Percentiles rank a stretch among this genome's conserved stretches.
phyloP scores from a whole-genome alignment of 1,140 invertebrate genomes.

The Penaeus vannamei region DNA sequence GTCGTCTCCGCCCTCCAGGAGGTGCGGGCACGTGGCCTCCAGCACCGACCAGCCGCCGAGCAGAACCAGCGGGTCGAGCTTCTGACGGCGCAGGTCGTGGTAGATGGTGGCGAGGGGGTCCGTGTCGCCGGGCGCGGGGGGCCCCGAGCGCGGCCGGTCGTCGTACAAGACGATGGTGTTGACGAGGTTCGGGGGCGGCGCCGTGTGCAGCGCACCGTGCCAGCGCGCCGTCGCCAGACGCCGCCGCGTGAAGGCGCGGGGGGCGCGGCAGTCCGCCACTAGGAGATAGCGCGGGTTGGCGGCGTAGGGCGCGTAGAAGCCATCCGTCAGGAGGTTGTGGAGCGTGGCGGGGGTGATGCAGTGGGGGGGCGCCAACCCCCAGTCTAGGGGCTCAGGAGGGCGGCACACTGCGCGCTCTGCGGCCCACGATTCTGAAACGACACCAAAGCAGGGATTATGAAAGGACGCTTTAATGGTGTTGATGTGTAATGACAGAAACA shows the following conservation, averaged over 20 bases:
- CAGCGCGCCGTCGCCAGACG: slow-evolving; percentile 69
- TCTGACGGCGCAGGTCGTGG: slow-evolving; percentile 61
- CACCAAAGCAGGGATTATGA: not conserved
- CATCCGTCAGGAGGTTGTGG: slow-evolving; percentile 71
- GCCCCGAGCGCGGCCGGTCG: slow-evolving; percentile 60
- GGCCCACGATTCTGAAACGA: slow-evolving; percentile 67
- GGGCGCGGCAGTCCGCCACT: slow-evolving; percentile 69
- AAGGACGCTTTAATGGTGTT: not conserved
- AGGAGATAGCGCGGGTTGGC: slow-evolving; percentile 70
- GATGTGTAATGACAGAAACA: no score
- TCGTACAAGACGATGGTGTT: slow-evolving; percentile 70
- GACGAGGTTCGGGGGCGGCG: slow-evolving; percentile 56
- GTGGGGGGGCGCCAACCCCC: slow-evolving; percentile 61
- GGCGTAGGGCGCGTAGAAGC: slow-evolving; percentile 70
- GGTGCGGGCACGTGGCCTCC: slow-evolving; percentile 68
- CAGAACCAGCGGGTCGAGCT: slow-evolving; percentile 69
- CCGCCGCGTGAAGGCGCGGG: slow-evolving; percentile 64
- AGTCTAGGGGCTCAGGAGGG: slow-evolving; percentile 62
- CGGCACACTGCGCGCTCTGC: slow-evolving; percentile 61
- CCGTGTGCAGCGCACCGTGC: slow-evolving; percentile 68
- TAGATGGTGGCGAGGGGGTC: slow-evolving; percentile 66
- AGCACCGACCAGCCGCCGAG: slow-evolving; percentile 68
- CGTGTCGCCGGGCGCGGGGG: slow-evolving; percentile 45
- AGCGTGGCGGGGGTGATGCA: slow-evolving; percentile 66
- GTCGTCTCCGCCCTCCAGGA: slow-evolving; percentile 66